Percentiles rank a stretch among this genome's conserved stretches.
Evolutionary conservation across 2,113 vertebrate genomes (phyloP).

Genomic region (Ellobius talpinus): DNA sequence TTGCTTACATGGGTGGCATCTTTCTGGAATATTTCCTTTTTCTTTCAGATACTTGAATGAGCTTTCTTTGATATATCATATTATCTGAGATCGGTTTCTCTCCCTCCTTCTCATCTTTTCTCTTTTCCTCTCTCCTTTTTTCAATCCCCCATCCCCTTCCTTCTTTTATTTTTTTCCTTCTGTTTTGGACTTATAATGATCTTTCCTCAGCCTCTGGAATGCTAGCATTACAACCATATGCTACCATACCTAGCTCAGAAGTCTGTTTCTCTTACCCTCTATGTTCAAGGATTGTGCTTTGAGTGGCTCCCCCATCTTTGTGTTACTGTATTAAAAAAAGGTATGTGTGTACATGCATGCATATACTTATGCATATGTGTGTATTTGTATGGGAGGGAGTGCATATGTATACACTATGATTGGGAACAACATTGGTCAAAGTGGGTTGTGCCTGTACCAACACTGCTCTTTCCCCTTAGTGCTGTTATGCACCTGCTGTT

Average conservation of each 20-base stretch:
- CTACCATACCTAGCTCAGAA: background rate
- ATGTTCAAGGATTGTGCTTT: background rate
- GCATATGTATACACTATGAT: background rate
- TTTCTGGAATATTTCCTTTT: background rate
- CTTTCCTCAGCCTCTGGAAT: background rate
- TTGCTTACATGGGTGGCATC: background rate
- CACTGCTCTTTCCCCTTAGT: background rate
- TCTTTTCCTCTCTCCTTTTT: background rate
- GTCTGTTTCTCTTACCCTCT: background rate
- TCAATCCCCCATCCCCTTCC: background rate
- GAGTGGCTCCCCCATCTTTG: background rate
- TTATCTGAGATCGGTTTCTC: background rate
- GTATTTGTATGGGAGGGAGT: background rate
- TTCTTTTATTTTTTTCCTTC: background rate
- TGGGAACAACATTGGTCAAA: background rate
- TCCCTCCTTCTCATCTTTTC: background rate
- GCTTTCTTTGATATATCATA: background rate
- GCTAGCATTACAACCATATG: background rate
- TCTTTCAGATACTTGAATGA: background rate
- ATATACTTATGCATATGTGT: background rate
- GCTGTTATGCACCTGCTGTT: accelerated
- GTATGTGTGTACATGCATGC: too few relatives aligned
- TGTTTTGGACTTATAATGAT: background rate
- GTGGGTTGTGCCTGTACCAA: background rate
- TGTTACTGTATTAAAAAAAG: background rate